Conservation (phyloP, 2,888 invertebrate genomes). For the Acanthoscelides obtectus region DNA sequence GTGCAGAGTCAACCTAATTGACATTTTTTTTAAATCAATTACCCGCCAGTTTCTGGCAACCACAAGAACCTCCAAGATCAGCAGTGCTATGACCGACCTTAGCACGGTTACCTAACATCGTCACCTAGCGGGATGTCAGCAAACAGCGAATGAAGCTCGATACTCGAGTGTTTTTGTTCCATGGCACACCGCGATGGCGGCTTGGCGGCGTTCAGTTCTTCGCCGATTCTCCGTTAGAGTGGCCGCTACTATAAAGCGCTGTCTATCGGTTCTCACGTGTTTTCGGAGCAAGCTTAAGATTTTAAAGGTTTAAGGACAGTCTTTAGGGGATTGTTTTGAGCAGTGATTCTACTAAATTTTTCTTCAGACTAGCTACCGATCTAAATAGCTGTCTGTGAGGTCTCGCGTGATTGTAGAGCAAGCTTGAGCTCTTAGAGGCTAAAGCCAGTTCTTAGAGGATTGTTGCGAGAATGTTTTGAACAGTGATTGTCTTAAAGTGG, state of each 20-base stretch:
- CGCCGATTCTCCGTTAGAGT: neutral
- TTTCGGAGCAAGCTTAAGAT: neutral
- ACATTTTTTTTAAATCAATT: neutral
- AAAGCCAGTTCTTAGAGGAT: too few species aligned
- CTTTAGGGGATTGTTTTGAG: neutral
- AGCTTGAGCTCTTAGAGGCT: too few species aligned
- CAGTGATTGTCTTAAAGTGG: too few species aligned
- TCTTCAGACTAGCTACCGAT: too few species aligned
- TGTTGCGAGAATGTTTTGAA: too few species aligned
- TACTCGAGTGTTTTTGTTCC: neutral
- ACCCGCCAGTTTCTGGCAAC: neutral
- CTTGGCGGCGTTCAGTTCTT: neutral
- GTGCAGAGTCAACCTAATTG: neutral
- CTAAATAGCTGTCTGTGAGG: too few species aligned
- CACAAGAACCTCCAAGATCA: neutral
- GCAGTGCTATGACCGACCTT: neutral
- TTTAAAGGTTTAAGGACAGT: neutral
- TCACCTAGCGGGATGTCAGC: neutral
- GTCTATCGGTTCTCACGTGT: neutral
- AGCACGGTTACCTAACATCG: neutral
- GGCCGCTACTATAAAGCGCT: neutral
- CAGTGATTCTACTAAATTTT: too few species aligned
- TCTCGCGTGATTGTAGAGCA: too few species aligned
- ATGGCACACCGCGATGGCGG: neutral
- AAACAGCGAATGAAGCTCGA: neutral